Conservation (phyloP, 2,888 invertebrate genomes). For the Microctonus brassicae region DNA sequence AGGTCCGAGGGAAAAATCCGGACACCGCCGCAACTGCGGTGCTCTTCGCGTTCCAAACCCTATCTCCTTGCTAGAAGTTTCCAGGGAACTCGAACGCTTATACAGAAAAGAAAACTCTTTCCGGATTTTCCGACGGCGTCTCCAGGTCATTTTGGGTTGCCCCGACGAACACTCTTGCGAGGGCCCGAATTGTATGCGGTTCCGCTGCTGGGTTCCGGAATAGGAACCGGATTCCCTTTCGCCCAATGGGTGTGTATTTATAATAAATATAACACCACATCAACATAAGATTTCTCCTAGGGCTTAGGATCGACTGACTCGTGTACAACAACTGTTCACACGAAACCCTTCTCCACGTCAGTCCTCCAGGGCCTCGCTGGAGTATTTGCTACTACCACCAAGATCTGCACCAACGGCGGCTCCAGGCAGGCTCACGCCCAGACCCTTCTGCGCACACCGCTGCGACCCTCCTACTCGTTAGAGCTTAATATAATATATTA, state of each 20-base stretch:
- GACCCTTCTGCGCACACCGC: constrained; percentile 65
- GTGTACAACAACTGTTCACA: constrained; percentile 75
- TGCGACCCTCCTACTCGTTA: constrained; percentile 76
- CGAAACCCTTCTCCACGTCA: constrained; percentile 76
- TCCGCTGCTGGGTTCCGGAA: constrained; percentile 73
- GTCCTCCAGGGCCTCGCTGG: constrained; percentile 76
- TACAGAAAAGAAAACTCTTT: constrained; percentile 26
- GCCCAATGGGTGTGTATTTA: constrained; percentile 68
- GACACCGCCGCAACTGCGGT: constrained; percentile 71
- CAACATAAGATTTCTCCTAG: constrained; percentile 71
- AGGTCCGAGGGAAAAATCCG: constrained; percentile 41
- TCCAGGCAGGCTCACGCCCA: no score
- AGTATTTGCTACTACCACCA: constrained; percentile 75
- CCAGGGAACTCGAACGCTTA: constrained; percentile 71
- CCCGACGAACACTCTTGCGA: constrained; percentile 70
- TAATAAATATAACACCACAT: constrained; percentile 61
- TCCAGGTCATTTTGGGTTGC: constrained; percentile 73
- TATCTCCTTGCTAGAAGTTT: constrained; percentile 73
- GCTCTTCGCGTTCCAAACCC: constrained; percentile 72
- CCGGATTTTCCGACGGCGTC: constrained; percentile 72
- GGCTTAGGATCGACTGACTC: constrained; percentile 75
- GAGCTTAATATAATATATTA: constrained; percentile 72
- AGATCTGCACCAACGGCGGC: constrained; percentile 64
- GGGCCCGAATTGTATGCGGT: constrained; percentile 71
- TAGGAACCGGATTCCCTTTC: constrained; percentile 74